These are phyloP conservation scores for Ridgeia piscesae DNA, from an alignment of 1,140 invertebrate species.

Conservation along the genomic window DNA sequence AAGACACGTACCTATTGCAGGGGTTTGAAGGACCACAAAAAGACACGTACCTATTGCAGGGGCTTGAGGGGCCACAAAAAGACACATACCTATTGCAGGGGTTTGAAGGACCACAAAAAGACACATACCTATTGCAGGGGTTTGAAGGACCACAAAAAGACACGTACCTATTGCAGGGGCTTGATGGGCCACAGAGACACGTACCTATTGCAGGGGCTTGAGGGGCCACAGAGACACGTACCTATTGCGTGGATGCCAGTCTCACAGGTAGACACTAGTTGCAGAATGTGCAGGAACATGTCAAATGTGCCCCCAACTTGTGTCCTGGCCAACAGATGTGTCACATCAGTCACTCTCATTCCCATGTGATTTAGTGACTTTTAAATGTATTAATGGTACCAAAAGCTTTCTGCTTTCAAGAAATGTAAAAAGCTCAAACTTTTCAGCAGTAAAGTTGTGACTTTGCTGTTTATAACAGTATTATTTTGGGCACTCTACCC, in stretches of 20 bases:
- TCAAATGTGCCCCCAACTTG: not conserved
- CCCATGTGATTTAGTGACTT: not conserved
- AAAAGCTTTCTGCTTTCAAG: too few species aligned
- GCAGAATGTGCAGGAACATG: constrained; percentile 1
- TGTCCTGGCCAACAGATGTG: not conserved
- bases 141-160: too few species aligned
- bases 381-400: too few species aligned
- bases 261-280: constrained; percentile 10
- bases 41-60: not conserved
- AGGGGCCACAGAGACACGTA: not conserved
- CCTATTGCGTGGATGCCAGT: not conserved
- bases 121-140: not conserved
- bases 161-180: not conserved
- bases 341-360: not conserved
- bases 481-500: too few species aligned
- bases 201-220: not conserved
- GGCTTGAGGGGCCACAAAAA: not conserved
- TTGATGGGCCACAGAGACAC: not conserved
- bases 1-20: too few species aligned
- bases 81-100: not conserved
- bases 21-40: too few species aligned
- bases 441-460: too few species aligned
- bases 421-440: too few species aligned
- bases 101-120: not conserved
- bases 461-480: too few species aligned